A percentile compares a stretch with the other conserved stretches of the same genome.
Conservation (phyloP, 2,797 vertebrate species). For the Clarias fuscus region DNA sequence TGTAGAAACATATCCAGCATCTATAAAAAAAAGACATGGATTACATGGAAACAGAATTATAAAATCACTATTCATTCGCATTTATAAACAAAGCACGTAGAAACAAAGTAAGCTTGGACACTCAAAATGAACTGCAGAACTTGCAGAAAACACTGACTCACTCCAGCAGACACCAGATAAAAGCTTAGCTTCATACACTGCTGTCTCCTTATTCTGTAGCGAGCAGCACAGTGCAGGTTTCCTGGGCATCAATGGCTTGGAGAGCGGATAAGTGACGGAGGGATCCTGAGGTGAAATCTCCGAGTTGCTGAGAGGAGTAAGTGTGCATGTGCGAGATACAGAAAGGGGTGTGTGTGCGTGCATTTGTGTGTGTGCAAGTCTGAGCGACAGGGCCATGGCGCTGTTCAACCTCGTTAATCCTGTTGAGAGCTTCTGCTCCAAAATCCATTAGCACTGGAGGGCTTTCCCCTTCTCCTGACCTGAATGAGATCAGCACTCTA, state of each 20-base stretch:
- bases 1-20: background rate
- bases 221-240: constrained; percentile 39
- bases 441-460: constrained; percentile 55
- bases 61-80: constrained; percentile 26
- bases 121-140: constrained; percentile 39
- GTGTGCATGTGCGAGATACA: constrained; percentile 28
- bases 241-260: constrained; percentile 35
- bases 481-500: constrained; percentile 44
- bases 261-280: constrained; percentile 21
- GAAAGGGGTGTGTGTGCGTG: constrained; percentile 41
- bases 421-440: constrained; percentile 57
- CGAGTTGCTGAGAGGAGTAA: constrained; percentile 5
- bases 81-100: constrained; percentile 33
- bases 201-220: constrained; percentile 37
- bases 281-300: constrained; percentile 40
- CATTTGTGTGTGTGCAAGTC: constrained; percentile 40
- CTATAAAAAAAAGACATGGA: background rate
- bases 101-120: constrained; percentile 33
- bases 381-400: constrained; percentile 49
- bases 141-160: constrained; percentile 39
- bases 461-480: constrained; percentile 50
- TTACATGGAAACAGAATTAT: constrained; percentile 14
- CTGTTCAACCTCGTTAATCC: constrained; percentile 59
- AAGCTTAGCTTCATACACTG: constrained; percentile 27
- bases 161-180: constrained; percentile 37